phyloP scores from a whole-genome alignment of 2,797 vertebrate species.

The Cetoscarus ocellatus region DNA sequence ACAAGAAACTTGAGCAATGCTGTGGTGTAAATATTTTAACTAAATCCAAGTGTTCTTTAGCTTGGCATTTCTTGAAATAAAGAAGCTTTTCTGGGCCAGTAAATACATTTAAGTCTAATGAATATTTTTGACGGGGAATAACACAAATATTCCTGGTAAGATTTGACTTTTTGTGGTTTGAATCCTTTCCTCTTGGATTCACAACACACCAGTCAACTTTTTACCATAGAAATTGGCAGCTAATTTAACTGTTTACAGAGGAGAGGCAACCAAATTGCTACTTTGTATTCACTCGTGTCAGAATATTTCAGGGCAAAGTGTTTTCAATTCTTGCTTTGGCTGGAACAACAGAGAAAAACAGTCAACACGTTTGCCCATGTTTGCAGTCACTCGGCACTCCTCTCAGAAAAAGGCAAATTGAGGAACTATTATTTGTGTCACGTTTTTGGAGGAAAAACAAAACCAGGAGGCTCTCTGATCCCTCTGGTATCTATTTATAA shows the following conservation, averaged over 20 bases:
- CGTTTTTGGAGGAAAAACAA: slow-evolving; percentile 14
- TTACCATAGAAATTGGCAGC: neutral
- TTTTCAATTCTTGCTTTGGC: slow-evolving; percentile 24
- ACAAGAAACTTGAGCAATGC: too few species aligned
- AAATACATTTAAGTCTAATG: too few species aligned
- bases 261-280: neutral
- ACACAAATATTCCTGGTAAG: too few species aligned
- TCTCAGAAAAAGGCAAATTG: slow-evolving; percentile 17
- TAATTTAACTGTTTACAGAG: slow-evolving; percentile 3
- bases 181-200: too few species aligned
- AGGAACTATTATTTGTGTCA: slow-evolving; percentile 30
- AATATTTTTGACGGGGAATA: too few species aligned
- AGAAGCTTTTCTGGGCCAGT: too few species aligned
- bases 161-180: too few species aligned
- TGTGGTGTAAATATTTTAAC: too few species aligned
- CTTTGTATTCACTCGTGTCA: neutral
- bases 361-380: neutral
- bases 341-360: slow-evolving; percentile 1
- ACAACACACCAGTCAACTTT: neutral
- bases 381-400: slow-evolving; percentile 6
- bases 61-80: too few species aligned
- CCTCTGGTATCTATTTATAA: slow-evolving; percentile 18
- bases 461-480: slow-evolving; percentile 12
- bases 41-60: too few species aligned
- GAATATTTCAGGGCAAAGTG: neutral